phyloP scores from a whole-genome alignment of 2,113 vertebrate genomes.

The Mormyrus lacerda region DNA sequence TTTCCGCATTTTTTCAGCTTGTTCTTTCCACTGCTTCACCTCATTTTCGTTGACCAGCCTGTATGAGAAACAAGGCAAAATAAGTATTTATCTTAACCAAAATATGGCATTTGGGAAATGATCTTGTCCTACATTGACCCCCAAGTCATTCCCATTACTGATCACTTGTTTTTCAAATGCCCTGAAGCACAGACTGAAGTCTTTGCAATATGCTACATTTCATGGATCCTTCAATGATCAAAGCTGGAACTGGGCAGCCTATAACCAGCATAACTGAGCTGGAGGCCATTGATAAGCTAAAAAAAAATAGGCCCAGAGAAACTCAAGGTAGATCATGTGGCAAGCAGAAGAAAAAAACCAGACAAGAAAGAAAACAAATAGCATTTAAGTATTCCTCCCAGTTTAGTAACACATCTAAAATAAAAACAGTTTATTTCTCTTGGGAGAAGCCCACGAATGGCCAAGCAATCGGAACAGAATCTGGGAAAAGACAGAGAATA shows the following conservation, averaged over 20 bases:
- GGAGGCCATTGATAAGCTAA: neutral
- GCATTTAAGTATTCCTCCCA: neutral
- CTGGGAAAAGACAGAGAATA: neutral
- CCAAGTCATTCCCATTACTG: neutral
- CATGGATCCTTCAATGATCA: neutral
- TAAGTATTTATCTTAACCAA: neutral
- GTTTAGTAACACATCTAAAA: neutral
- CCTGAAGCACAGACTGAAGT: neutral
- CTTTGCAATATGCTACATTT: neutral
- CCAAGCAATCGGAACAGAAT: neutral
- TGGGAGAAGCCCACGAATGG: neutral
- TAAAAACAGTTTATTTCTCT: neutral
- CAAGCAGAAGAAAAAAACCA: neutral
- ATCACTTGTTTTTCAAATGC: neutral
- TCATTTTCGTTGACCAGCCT: constrained; percentile 99
- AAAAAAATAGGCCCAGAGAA: neutral
- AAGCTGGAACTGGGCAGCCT: neutral
- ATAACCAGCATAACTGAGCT: neutral
- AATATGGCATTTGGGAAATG: neutral
- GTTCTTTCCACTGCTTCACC: constrained; percentile 99
- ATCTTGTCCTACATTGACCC: neutral
- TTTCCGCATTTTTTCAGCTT: constrained; percentile 99
- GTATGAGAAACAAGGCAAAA: constrained; percentile 20
- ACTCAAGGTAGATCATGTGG: neutral
- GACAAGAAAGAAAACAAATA: neutral